Evolutionary conservation across 2,888 invertebrate species (phyloP).

Genomic region (Ditula angustiorana): DNA sequence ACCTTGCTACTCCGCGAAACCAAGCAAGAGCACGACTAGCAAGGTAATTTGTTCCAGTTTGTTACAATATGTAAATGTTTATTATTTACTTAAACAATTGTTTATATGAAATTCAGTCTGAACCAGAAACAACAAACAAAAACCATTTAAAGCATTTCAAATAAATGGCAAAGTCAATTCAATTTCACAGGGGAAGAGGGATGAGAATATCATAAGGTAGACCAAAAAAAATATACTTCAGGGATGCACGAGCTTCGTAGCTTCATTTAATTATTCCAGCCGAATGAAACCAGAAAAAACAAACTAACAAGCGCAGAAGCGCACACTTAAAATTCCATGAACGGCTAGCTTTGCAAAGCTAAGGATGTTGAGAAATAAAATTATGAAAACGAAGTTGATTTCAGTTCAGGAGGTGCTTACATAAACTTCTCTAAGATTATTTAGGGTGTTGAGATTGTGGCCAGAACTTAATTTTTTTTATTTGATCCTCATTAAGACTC

Average conservation of each 20-base stretch:
- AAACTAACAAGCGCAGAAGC: slow-evolving; percentile 51
- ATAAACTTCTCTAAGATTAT: background rate
- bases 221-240: background rate
- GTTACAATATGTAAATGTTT: too few relatives aligned
- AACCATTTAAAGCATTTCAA: background rate
- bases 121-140: background rate
- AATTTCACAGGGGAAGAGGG: background rate
- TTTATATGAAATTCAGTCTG: background rate
- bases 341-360: background rate
- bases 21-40: too few relatives aligned
- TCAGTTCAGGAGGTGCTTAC: background rate
- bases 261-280: slow-evolving; percentile 51
- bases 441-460: slow-evolving; percentile 3
- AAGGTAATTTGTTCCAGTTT: too few relatives aligned
- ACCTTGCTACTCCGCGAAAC: too few relatives aligned
- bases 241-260: slow-evolving; percentile 42
- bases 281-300: slow-evolving; percentile 44
- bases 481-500: slow-evolving; percentile 15
- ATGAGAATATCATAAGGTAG: slow-evolving; percentile 6
- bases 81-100: background rate
- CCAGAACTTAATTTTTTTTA: slow-evolving; percentile 8
- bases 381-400: slow-evolving; percentile 10
- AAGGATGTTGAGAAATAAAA: background rate
- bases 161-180: slow-evolving; percentile 3
- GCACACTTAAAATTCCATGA: slow-evolving; percentile 18